Evolutionary conservation across 2,797 vertebrate species (phyloP).

Genomic region (Erethizon dorsatum): DNA sequence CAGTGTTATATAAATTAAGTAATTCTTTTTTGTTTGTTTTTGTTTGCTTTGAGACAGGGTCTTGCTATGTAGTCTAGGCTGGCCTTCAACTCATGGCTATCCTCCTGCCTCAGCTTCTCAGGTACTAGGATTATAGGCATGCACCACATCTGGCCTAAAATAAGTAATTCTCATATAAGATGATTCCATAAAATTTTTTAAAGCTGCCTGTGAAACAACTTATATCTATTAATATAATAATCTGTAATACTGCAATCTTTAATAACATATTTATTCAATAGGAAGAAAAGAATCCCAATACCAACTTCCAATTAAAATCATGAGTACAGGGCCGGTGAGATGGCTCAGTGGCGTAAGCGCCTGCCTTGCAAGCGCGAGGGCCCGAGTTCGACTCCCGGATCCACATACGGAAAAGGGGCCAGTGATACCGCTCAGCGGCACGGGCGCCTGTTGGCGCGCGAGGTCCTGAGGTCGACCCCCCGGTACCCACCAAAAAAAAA

Average conservation of each 20-base stretch:
- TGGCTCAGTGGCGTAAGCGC: no score
- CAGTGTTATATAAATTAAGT: background rate
- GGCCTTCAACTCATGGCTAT: background rate
- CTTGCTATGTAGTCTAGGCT: background rate
- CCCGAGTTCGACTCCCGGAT: no score
- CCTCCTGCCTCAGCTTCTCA: background rate
- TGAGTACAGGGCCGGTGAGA: no score
- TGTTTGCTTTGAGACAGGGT: background rate
- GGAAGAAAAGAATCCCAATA: slow-evolving; percentile 54
- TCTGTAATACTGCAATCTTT: background rate
- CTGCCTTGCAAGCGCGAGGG: no score
- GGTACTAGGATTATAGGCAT: background rate
- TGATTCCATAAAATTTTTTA: slow-evolving; percentile 30
- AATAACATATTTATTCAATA: slow-evolving; percentile 42
- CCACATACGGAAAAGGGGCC: no score
- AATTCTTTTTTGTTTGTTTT: background rate
- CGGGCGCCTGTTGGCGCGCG: no score
- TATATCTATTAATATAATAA: slow-evolving; percentile 36
- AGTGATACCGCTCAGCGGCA: no score
- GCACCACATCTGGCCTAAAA: background rate
- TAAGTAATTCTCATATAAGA: background rate
- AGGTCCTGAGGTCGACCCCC: no score
- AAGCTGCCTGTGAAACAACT: slow-evolving; percentile 56
- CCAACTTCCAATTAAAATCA: slow-evolving; percentile 48
- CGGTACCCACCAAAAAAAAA: no score